A percentile compares a stretch with the other conserved stretches of the same genome.
Conservation (phyloP, 2,888 invertebrate species). For the Barypeithes pellucidus region DNA sequence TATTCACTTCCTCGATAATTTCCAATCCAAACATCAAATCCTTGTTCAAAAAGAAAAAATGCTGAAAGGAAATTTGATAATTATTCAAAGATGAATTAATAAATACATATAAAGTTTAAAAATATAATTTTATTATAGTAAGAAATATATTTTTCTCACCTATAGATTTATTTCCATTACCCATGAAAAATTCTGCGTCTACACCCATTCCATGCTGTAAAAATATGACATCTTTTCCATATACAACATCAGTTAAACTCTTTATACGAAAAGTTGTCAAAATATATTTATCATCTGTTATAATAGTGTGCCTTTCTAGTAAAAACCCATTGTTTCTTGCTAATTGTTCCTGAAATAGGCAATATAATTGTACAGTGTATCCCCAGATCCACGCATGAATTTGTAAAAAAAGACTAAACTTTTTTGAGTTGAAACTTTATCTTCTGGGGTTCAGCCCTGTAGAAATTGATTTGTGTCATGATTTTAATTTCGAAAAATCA, state of each 20-base stretch:
- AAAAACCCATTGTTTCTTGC: constrained; percentile 73
- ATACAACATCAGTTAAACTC: constrained; percentile 7
- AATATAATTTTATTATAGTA: too few relatives aligned
- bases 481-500: too few relatives aligned
- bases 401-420: too few relatives aligned
- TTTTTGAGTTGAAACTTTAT: too few relatives aligned
- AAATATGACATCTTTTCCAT: constrained; percentile 49
- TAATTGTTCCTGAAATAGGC: constrained; percentile 10
- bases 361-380: too few relatives aligned
- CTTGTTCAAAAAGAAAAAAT: constrained; percentile 77
- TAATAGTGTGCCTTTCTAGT: constrained; percentile 78
- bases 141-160: too few relatives aligned
- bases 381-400: too few relatives aligned
- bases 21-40: constrained; percentile 85
- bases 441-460: too few relatives aligned
- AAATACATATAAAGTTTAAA: too few relatives aligned
- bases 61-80: constrained; percentile 69
- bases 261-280: constrained; percentile 70
- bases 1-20: constrained; percentile 86
- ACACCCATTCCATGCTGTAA: constrained; percentile 56
- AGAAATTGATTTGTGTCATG: too few relatives aligned
- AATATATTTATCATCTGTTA: constrained; percentile 87
- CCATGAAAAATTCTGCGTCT: constrained; percentile 51
- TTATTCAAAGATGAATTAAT: too few relatives aligned
- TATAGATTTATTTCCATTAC: constrained; percentile 54